Conservation (phyloP, 2,797 vertebrate genomes). For the Chelonia mydas region DNA sequence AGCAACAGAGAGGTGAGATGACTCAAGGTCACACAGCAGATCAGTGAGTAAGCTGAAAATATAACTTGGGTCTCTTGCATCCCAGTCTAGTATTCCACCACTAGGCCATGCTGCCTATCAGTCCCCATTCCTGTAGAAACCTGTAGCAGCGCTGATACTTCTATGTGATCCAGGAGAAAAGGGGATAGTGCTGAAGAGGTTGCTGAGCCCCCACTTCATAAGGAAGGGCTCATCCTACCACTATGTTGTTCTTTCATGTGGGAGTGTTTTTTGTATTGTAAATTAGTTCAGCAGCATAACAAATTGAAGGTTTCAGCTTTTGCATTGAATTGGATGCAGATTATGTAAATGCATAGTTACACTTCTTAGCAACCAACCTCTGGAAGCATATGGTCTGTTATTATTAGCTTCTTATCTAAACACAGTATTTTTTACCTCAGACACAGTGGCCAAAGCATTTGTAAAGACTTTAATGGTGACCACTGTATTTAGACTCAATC, state of each 20-base stretch:
- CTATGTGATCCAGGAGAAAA: rapidly evolving
- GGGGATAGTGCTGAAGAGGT: not conserved
- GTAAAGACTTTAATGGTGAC: constrained; percentile 17
- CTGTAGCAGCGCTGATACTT: not conserved
- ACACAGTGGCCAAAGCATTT: not conserved
- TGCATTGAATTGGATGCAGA: not conserved
- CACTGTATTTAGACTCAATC: constrained; percentile 7
- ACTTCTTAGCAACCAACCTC: not conserved
- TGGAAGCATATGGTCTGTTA: not conserved
- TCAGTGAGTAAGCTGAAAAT: not conserved
- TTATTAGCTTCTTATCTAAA: not conserved
- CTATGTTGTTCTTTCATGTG: not conserved
- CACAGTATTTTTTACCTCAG: not conserved
- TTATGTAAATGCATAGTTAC: rapidly evolving
- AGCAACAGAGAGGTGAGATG: not conserved
- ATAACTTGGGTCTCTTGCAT: not conserved
- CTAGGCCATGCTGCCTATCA: not conserved
- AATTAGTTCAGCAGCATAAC: not conserved
- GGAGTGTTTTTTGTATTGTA: not conserved
- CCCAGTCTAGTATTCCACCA: not conserved
- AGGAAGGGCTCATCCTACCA: not conserved
- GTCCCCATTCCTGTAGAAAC: not conserved
- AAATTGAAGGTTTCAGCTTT: not conserved
- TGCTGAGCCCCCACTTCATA: not conserved
- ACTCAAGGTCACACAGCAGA: not conserved